These are phyloP conservation scores for Leptinotarsa defecta DNA, from an alignment of 1,140 invertebrate species.

Conservation along the genomic window DNA sequence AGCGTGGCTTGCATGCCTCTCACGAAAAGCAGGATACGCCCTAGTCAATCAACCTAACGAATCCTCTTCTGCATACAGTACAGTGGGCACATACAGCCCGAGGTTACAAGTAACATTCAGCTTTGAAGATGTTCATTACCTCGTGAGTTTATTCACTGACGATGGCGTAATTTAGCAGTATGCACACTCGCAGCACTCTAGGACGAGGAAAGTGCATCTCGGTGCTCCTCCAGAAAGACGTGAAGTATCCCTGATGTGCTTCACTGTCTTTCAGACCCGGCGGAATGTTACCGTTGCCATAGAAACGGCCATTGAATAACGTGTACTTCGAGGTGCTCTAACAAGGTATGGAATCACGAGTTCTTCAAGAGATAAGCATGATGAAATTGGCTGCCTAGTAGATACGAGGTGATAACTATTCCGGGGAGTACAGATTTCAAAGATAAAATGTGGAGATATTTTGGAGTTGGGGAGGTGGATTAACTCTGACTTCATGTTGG, in stretches of 20 bases:
- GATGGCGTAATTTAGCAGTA: conserved; percentile 22
- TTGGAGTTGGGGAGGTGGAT: too few relatives aligned
- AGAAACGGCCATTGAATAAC: background rate
- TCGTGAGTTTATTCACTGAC: conserved; percentile 20
- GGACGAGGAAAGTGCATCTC: conserved; percentile 7
- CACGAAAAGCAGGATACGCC: background rate
- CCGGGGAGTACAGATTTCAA: too few relatives aligned
- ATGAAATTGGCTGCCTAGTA: background rate
- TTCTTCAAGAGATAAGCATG: background rate
- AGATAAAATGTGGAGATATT: too few relatives aligned
- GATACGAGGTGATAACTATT: too few relatives aligned
- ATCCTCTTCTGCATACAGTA: background rate
- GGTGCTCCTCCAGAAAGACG: background rate
- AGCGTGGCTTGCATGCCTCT: background rate
- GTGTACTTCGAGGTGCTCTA: conserved; percentile 9
- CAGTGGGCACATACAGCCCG: conserved; percentile 12
- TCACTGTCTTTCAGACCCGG: background rate
- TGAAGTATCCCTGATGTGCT: conserved; percentile 6
- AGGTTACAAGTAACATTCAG: conserved; percentile 10
- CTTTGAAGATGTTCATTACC: conserved; percentile 27
- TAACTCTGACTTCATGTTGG: too few relatives aligned
- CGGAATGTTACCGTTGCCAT: background rate
- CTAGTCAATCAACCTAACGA: background rate
- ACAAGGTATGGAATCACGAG: conserved; percentile 6
- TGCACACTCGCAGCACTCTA: conserved; percentile 14